Base-by-base conservation (phyloP, 1,140 invertebrate genomes). In the Marisa cornuarietis region DNA sequence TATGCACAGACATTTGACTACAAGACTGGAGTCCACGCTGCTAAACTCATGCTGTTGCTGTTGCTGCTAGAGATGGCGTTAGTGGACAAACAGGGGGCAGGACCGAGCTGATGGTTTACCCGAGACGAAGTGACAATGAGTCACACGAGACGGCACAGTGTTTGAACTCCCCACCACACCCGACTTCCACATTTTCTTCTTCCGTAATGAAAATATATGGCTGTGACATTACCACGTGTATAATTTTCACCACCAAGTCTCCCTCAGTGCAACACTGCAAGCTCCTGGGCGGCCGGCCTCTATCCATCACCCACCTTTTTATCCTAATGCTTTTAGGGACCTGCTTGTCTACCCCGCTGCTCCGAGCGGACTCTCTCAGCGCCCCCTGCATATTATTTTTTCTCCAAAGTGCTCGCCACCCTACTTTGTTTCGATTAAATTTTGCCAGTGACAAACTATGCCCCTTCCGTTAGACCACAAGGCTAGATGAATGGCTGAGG, bases 371-470 rank as follows among this genome's bases (percentile, higher is more conserved):
- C 14, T 26, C 73, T 75, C 58, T 75, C 51, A 11, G 11, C 66
- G 22, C 52, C 22, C 49, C 31, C 22, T 73, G n/a, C 71, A 14
- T 42, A 13, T 73, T 42, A n/a, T 73, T 73, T 54, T 73, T 73
- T 26, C 49, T 73, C 24, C 49, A n/a, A 31, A 51, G 22, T 73
- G n/a, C 49, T 73, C 14, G 22, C 49, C 14, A n/a, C 31, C 22
- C 49, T 73, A 51, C 71, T 73, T 73, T 54, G n/a, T 73, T n/a
- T 73, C 49, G 22, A 73, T 73, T 73, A 51, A 54, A n/a, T 54
- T 31, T 73, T 54, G 49, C n/a, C n/a, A 42, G 49, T 42, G 49
- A 42, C 24, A 42, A n/a, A 42, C n/a, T 54, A 73, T 14, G 49
- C 13, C 14, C 49, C n/a, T 49, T 42, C 49, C 49, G 18, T 54